Evolutionary conservation across 2,888 invertebrate genomes (phyloP), one percentile per base, ranked within the genome.

Genomic region (Miltochrista miniata): DNA sequence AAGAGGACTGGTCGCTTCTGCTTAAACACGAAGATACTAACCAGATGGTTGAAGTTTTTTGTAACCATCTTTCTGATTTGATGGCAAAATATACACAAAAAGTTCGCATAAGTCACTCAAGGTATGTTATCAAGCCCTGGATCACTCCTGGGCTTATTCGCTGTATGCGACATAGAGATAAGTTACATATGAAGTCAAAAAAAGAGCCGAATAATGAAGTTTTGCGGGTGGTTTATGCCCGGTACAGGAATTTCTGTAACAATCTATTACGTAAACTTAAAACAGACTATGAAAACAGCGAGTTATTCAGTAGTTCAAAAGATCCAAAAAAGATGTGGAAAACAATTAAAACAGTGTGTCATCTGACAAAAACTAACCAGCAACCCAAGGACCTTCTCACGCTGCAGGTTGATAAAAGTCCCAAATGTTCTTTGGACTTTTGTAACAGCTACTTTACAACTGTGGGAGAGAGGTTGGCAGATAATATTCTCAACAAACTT

Each of bases 141-240:
- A 43, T 43, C 7, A 34, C 34, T 34, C 43, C 42, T 11, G 42
- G 42, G 10, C 15, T 42, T 7, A 42, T 42, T 14, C 42, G 42
- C 10, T 42, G 42, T 14, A 33, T 42, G 42, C 33, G 31, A n/a
- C 33, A 42, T 34, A 31, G 33, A 15, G 42, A 42, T 33, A 31
- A 11, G 15, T n/a, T 42, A 7, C 33, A 42, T 14, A 7, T 31
- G 5, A 30, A 31, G 9, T 31, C 41, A 31, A n/a, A n/a, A 13
- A 31, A 41, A 9, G n/a, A 7, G 8, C 41, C 41, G 8, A 8
- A 41, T 41, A 11, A 41, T 31, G 13, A 5, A 14, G 5, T 31
- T 31, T 31, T 41, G 13, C 41, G 29, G 3, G 13, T 9, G n/a
- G 30, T 12, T 11, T 41, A 41, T n/a, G n/a, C 41, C 9, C 41